Evolutionary conservation across 2,888 invertebrate genomes (phyloP).

Genomic region (Temnothorax rugatulus): DNA sequence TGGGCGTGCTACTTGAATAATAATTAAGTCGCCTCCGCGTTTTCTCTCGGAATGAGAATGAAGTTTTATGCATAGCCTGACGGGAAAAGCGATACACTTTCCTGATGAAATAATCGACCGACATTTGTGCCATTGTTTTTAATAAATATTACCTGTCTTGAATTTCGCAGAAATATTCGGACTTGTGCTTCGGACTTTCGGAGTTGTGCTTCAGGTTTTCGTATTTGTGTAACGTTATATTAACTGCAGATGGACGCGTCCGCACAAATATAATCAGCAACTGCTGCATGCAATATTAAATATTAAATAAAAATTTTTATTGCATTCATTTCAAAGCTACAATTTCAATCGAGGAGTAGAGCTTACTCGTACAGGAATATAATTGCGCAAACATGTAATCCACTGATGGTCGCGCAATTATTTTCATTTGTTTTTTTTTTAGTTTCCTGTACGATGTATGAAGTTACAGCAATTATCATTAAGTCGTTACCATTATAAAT

Average conservation of each 20-base stretch:
- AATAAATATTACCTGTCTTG: not conserved
- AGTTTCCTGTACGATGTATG: too few species aligned
- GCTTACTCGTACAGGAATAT: not conserved
- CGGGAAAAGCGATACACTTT: not conserved
- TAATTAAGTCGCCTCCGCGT: not conserved
- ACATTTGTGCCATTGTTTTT: not conserved
- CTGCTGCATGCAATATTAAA: not conserved
- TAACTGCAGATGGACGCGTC: not conserved
- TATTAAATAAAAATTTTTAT: not conserved
- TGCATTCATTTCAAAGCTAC: not conserved
- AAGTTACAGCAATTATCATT: too few species aligned
- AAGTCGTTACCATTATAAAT: too few species aligned
- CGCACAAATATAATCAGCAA: not conserved
- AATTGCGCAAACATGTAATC: not conserved
- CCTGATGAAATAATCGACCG: not conserved
- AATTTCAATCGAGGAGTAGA: not conserved
- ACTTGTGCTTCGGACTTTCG: not conserved
- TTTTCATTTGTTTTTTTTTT: too few species aligned
- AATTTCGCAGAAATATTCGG: not conserved
- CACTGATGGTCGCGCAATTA: not conserved
- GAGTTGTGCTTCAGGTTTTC: not conserved
- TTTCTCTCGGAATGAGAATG: not conserved
- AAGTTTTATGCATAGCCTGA: not conserved
- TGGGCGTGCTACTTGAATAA: not conserved
- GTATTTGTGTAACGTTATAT: not conserved